Evolutionary conservation across 1,140 invertebrate species (phyloP).

Genomic region (Parapsyche elsis): DNA sequence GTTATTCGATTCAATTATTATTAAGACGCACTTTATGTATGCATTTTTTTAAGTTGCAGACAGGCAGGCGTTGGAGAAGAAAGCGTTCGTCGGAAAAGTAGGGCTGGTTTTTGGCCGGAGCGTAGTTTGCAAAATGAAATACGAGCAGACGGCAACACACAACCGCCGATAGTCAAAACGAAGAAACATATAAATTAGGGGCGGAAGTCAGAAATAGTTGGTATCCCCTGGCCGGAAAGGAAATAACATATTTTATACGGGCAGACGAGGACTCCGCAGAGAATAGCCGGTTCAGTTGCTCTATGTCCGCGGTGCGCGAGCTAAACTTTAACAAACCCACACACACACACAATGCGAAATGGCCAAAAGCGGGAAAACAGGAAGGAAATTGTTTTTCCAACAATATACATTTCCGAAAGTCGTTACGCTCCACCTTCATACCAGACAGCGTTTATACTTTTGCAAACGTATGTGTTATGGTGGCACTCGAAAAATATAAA

Average conservation of each 20-base stretch:
- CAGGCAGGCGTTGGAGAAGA: no score
- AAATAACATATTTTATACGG: constrained; percentile 53
- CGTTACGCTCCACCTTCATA: constrained; percentile 44
- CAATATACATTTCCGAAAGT: constrained; percentile 57
- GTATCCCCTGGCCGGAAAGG: constrained; percentile 44
- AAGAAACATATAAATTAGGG: constrained; percentile 32
- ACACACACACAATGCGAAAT: background rate
- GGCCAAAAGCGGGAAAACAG: constrained; percentile 43
- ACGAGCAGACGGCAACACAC: background rate
- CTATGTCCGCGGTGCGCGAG: background rate
- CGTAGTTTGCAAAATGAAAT: background rate
- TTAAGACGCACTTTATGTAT: no score
- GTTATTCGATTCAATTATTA: no score
- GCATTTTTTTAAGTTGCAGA: no score
- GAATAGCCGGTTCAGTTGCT: constrained; percentile 19
- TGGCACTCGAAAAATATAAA: constrained; percentile 3
- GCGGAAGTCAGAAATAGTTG: constrained; percentile 38
- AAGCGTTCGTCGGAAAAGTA: no score
- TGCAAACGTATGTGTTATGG: background rate
- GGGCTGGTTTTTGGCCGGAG: background rate
- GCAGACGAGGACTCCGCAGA: background rate
- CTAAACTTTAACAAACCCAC: constrained; percentile 39
- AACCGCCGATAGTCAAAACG: constrained; percentile 34
- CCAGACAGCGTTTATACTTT: background rate
- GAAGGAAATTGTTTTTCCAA: constrained; percentile 57